Base-by-base conservation (phyloP, 1,140 invertebrate species). In the Papilio glaucus region DNA sequence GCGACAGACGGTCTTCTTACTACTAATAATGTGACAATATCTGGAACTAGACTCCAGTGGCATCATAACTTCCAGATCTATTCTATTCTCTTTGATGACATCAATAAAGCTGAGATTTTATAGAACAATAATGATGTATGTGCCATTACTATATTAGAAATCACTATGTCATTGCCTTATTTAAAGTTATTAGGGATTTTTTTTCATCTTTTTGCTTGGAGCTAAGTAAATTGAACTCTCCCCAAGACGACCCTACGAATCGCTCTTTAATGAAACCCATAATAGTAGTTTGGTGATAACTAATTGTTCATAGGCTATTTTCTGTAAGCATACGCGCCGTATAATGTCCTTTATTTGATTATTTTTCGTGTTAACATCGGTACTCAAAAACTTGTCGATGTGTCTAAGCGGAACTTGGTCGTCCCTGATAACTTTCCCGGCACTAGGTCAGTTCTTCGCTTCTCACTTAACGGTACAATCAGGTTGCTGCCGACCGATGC, bases 361-460 rank as follows among this genome's bases (percentile, higher is more conserved):
- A 42, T 42, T 6, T 57, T 57, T 57, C 24, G 49, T 24, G 49
- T 24, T 65, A 21, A 39, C 21, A 57, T 57, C 10, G 24, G 18
- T 24, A 72, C 61, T 67, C 39, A 76, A 62, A 71, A 68, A 68
- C 67, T 37, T 75, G 71, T 76, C 78, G 65, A 73, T 80, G 78
- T 77, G 78, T 77, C 82, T 79, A 87, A 85, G 82, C 83, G 85
- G 81, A 85, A 90, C 84, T 84, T 81, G 79, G 79, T 80, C 82
- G 85, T 87, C 79, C 80, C 85, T 92, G 89, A 90, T 90, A 92
- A 86, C 86, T 88, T 88, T 87, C 87, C 85, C 85, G 89, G 83
- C 87, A 92, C 86, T 92, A 92, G 90, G 90, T 92, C 90, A 91
- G 89, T 91, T 92, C 84, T 88, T 88, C 85, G 81, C 84, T 83